Percentiles rank a stretch among this genome's conserved stretches.
These are phyloP conservation scores for Brachyhypopomus occidentalis DNA, from an alignment of 2,113 vertebrate species.

Conservation along the genomic window DNA sequence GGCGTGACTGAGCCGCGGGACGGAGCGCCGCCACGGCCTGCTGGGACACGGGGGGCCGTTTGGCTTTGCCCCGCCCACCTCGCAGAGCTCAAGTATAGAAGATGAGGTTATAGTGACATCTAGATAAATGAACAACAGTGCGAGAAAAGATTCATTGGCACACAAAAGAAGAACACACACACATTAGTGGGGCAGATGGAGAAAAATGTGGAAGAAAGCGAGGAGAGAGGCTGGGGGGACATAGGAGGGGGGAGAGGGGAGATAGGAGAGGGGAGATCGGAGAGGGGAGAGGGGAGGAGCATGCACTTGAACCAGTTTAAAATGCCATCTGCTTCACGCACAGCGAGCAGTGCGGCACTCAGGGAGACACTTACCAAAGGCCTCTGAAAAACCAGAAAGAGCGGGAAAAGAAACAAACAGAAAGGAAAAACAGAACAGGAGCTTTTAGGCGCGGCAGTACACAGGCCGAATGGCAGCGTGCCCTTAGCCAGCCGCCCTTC, in stretches of 20 bases:
- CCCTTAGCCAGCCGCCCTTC: background rate
- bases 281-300: conserved; percentile 63
- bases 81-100: background rate
- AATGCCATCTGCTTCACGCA: conserved; percentile 84
- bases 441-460: conserved; percentile 59
- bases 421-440: conserved; percentile 76
- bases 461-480: background rate
- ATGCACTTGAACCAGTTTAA: conserved; percentile 85
- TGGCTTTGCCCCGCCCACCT: conserved; percentile 5
- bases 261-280: conserved; percentile 31
- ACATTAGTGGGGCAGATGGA: conserved; percentile 18
- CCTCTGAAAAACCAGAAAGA: conserved; percentile 89
- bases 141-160: background rate
- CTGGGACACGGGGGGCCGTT: background rate
- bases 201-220: background rate
- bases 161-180: background rate
- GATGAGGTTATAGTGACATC: background rate
- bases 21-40: background rate
- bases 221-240: conserved; percentile 9
- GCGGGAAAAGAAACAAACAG: conserved; percentile 63
- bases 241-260: conserved; percentile 38
- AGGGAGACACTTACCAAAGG: conserved; percentile 93
- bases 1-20: conserved; percentile 6
- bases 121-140: conserved; percentile 2
- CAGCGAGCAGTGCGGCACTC: conserved; percentile 74